phyloP scores from a whole-genome alignment of 2,113 vertebrate species.

The Corythornis cristatus region DNA sequence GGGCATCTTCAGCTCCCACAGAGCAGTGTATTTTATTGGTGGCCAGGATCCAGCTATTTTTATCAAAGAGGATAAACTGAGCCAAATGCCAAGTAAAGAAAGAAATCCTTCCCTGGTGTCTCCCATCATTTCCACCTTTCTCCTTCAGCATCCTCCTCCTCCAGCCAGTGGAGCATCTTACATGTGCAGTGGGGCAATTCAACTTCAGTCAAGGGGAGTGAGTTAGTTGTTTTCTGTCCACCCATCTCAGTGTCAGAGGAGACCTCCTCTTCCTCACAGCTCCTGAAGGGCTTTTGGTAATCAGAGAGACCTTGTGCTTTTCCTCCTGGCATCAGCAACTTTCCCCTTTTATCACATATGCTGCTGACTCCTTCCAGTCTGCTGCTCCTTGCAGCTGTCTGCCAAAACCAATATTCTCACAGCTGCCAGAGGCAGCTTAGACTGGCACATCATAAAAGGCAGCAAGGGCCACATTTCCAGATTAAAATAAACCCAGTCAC shows the following conservation, averaged over 20 bases:
- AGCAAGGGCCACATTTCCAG: slow-evolving; percentile 53
- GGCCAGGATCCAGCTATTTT: neutral
- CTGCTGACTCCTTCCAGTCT: slow-evolving; percentile 75
- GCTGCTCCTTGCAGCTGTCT: slow-evolving; percentile 64
- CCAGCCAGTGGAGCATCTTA: neutral
- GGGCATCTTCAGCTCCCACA: neutral
- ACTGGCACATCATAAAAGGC: slow-evolving; percentile 74
- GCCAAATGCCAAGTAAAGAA: neutral
- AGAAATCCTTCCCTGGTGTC: neutral
- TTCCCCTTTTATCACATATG: slow-evolving; percentile 70
- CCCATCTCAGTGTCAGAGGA: neutral
- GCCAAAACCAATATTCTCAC: slow-evolving; percentile 77
- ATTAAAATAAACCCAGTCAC: slow-evolving; percentile 71
- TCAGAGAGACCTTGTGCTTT: slow-evolving; percentile 41
- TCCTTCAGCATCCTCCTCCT: neutral
- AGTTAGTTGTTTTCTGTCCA: neutral
- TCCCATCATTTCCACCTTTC: neutral
- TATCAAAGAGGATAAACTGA: neutral
- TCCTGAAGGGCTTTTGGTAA: slow-evolving; percentile 40
- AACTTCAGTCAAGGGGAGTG: neutral
- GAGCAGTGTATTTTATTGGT: neutral
- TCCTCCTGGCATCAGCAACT: slow-evolving; percentile 65
- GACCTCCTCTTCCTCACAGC: slow-evolving; percentile 20
- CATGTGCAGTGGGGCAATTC: neutral
- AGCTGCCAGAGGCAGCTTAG: slow-evolving; percentile 72